Evolutionary conservation across 2,113 vertebrate species (phyloP).

Genomic region (Chlorodrepanis virens): DNA sequence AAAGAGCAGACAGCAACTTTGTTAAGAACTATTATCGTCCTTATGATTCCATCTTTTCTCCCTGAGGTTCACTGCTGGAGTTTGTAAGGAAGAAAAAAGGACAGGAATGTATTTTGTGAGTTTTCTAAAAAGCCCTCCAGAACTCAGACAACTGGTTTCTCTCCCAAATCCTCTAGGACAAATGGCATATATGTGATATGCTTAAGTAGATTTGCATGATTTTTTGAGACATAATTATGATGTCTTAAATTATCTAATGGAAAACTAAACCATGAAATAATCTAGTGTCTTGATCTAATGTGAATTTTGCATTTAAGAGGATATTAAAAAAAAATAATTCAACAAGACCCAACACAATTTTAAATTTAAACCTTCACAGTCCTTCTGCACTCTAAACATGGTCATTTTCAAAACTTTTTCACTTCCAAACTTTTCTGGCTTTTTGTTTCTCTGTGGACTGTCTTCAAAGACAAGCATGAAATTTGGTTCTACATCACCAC

Average conservation of each 20-base stretch:
- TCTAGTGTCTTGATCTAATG: background rate
- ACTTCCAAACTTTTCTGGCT: background rate
- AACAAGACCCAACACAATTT: background rate
- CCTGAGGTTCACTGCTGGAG: background rate
- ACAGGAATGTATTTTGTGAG: background rate
- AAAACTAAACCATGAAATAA: background rate
- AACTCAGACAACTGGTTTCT: background rate
- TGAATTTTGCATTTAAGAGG: background rate
- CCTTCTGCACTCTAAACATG: background rate
- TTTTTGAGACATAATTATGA: background rate
- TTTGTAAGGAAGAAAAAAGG: background rate
- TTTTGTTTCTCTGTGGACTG: background rate
- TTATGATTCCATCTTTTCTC: background rate
- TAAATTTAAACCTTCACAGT: background rate
- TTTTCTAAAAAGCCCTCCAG: background rate
- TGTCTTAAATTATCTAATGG: background rate
- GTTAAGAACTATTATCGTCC: background rate
- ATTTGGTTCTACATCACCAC: background rate
- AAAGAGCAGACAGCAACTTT: background rate
- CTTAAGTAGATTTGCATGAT: background rate
- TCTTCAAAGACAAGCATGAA: background rate
- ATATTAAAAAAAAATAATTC: background rate
- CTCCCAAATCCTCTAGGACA: background rate
- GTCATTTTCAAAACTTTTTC: background rate
- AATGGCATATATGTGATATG: background rate